Percentiles rank a stretch among this genome's conserved stretches.
These are phyloP conservation scores for Dryobota labecula DNA, from an alignment of 2,888 invertebrate species.

Conservation along the genomic window DNA sequence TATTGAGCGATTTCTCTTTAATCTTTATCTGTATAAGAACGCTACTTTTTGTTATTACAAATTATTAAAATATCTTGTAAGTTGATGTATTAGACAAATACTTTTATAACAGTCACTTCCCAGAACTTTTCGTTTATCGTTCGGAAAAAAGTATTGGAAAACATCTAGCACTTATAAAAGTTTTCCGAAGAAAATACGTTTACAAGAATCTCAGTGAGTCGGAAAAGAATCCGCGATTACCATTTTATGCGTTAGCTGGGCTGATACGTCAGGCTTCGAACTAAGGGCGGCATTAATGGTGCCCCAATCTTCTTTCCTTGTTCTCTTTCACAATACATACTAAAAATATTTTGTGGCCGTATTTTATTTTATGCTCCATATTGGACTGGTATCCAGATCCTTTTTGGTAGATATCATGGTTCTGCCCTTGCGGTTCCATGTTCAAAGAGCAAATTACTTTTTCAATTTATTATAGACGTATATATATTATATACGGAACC, in stretches of 20 bases:
- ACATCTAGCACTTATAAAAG: slow-evolving; percentile 59
- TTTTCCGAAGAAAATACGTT: slow-evolving; percentile 57
- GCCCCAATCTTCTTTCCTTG: slow-evolving; percentile 70
- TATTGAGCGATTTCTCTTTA: slow-evolving; percentile 38
- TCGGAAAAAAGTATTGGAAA: slow-evolving; percentile 47
- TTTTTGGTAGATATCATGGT: neutral
- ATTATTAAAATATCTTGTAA: slow-evolving; percentile 38
- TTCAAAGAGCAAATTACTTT: neutral
- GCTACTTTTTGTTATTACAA: slow-evolving; percentile 17
- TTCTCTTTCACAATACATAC: slow-evolving; percentile 53
- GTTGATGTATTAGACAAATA: slow-evolving; percentile 20
- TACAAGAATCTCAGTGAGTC: slow-evolving; percentile 58
- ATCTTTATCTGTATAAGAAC: slow-evolving; percentile 8
- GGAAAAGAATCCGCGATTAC: slow-evolving; percentile 69
- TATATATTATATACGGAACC: too few species aligned
- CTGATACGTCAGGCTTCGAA: slow-evolving; percentile 73
- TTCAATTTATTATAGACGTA: neutral
- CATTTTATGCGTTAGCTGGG: slow-evolving; percentile 75
- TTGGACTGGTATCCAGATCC: slow-evolving; percentile 9
- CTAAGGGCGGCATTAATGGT: slow-evolving; percentile 73
- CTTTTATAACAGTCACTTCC: slow-evolving; percentile 10
- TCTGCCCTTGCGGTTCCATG: neutral
- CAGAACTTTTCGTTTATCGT: slow-evolving; percentile 45
- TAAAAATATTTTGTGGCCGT: slow-evolving; percentile 55
- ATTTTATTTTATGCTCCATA: slow-evolving; percentile 35